These are phyloP conservation scores for Colletes latitarsis DNA, from an alignment of 1,140 invertebrate species.

Conservation along the genomic window DNA sequence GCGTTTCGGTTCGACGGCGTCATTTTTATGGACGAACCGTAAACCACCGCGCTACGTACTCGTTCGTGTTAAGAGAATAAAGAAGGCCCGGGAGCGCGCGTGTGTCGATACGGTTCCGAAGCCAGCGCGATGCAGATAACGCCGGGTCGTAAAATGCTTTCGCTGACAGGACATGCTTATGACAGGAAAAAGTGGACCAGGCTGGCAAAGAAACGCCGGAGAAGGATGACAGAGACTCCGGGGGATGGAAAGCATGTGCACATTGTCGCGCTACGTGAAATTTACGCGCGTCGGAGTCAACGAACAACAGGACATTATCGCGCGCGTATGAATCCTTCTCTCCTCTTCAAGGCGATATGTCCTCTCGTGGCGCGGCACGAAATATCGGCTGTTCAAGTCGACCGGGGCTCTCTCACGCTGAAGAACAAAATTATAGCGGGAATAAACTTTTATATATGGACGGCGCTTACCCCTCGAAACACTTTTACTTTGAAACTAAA, in stretches of 20 bases:
- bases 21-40: slow-evolving; percentile 76
- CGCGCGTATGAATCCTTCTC: background rate
- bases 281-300: slow-evolving; percentile 14
- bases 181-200: slow-evolving; percentile 32
- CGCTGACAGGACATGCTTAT: slow-evolving; percentile 64
- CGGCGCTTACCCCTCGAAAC: no score
- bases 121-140: slow-evolving; percentile 47
- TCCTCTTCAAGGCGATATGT: background rate
- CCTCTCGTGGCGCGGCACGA: background rate
- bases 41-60: slow-evolving; percentile 73
- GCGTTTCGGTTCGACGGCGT: slow-evolving; percentile 59
- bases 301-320: slow-evolving; percentile 1
- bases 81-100: slow-evolving; percentile 60
- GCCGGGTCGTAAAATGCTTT: slow-evolving; percentile 61
- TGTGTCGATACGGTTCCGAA: slow-evolving; percentile 40
- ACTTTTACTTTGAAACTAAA: no score
- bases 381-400: no score
- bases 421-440: no score
- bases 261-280: slow-evolving; percentile 12
- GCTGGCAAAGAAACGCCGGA: background rate
- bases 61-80: slow-evolving; percentile 74
- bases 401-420: no score
- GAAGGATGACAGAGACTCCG: background rate
- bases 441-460: no score
- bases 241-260: slow-evolving; percentile 10